Evolutionary conservation across 2,888 invertebrate species (phyloP), one percentile per base, ranked within the genome.

Genomic region (Trissoscelio sp.): DNA sequence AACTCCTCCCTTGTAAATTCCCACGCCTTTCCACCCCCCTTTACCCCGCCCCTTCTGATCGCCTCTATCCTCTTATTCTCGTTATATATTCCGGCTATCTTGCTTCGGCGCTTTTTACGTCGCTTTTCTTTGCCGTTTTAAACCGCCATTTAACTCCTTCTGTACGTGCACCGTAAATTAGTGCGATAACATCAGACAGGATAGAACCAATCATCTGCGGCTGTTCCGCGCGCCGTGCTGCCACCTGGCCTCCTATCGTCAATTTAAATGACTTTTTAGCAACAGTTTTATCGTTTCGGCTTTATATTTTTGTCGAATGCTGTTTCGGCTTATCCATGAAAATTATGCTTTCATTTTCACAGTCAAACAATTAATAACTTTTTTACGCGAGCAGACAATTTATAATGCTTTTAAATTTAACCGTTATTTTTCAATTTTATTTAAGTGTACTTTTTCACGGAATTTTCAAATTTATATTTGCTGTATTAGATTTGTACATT

Each of bases 191-290:
- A 75, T 75, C 75, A 24, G 34, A 75, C 75, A 75, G 39, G 67
- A 66, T 75, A 42, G 58, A 75, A 75, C 75, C 75, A 75, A 75
- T 66, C 75, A 75, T 66, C 64, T 39, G 74, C 62, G 53, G 74
- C 48, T 66, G 57, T 66, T 58, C 3, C 31, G 62, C 31, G 16
- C 34, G 7, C 12, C 16, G 37, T 62, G 46, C 62, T 55, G 57
- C 66, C 75, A 75, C 24, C 75, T 75, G 58, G 42, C 28, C 20
- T 6, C 18, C 39, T 39, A 34, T 42, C 51, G 31, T 28, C 37
- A 57, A 58, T 37, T 48, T 39, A 28, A 37, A 57, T 57, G 20
- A 46, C 34, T 66, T 48, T 66, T 75, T 66, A 44, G 44, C 28
- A 55, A 62, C 24, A 31, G 9, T 66, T 66, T 57, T 42, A 64